These are phyloP conservation scores for Synchiropus splendidus DNA, from an alignment of 2,113 vertebrate species.

Conservation along the genomic window DNA sequence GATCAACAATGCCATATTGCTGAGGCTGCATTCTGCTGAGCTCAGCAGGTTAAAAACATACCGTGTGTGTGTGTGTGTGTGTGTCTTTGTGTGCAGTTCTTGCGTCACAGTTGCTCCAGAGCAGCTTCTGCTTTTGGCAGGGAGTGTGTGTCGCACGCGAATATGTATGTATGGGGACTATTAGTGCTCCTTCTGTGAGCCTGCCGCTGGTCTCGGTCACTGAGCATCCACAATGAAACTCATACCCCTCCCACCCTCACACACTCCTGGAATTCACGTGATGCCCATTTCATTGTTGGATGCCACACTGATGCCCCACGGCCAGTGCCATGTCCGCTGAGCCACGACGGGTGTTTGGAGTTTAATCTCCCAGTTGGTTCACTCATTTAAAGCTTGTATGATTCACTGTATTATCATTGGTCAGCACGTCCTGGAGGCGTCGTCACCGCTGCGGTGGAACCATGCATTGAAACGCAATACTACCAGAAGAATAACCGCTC, in stretches of 20 bases:
- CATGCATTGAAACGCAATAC: background rate
- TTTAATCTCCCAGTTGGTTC: conserved; percentile 31
- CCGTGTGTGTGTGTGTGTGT: no score
- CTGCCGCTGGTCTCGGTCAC: conserved; percentile 39
- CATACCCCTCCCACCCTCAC: background rate
- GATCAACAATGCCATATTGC: conserved; percentile 1
- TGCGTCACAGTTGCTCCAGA: no score
- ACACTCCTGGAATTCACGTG: conserved; percentile 5
- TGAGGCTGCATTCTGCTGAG: background rate
- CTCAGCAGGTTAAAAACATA: conserved; percentile 3
- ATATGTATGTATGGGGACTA: conserved; percentile 7
- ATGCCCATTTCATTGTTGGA: conserved; percentile 29
- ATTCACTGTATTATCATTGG: conserved; percentile 20
- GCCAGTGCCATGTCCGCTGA: conserved; percentile 32
- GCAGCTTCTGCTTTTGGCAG: no score
- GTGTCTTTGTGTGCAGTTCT: background rate
- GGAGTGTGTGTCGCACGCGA: no score
- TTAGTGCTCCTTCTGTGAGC: conserved; percentile 31
- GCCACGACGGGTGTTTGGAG: conserved; percentile 35
- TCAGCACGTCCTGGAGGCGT: background rate
- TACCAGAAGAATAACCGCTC: background rate
- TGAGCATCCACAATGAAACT: conserved; percentile 43
- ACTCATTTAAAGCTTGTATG: conserved; percentile 27
- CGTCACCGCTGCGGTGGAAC: background rate
- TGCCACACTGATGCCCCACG: conserved; percentile 35